Percentiles rank a stretch among this genome's conserved stretches.
Conservation (phyloP, 2,113 vertebrate genomes). For the Myotis yumanensis region DNA sequence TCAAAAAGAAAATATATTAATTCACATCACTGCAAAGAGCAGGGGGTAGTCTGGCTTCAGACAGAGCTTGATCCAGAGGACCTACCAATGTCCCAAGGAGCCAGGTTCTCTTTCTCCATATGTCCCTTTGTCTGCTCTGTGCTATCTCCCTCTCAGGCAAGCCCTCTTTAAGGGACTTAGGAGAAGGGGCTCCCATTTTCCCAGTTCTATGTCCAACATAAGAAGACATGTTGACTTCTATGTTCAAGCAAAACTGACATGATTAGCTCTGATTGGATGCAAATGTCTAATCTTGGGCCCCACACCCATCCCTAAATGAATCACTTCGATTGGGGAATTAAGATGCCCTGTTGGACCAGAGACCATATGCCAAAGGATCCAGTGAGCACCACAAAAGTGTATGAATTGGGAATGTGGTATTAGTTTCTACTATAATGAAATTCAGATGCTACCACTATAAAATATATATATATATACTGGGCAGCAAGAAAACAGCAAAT, state of each 20-base stretch:
- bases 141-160: background rate
- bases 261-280: background rate
- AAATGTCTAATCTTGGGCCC: background rate
- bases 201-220: background rate
- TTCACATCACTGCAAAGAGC: background rate
- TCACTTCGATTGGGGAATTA: background rate
- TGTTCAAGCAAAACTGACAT: background rate
- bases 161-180: no score
- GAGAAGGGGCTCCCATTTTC: background rate
- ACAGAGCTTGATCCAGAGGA: background rate
- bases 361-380: background rate
- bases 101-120: background rate
- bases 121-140: background rate
- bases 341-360: background rate
- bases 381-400: background rate
- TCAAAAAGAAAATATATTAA: background rate
- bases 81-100: background rate
- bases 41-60: background rate
- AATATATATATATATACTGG: background rate
- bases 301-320: background rate
- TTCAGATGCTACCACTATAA: background rate
- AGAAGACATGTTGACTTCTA: background rate
- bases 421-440: background rate
- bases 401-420: background rate
- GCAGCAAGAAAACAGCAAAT: background rate